Conservation (phyloP, 2,113 vertebrate species). For the Podarcis raffonei region DNA sequence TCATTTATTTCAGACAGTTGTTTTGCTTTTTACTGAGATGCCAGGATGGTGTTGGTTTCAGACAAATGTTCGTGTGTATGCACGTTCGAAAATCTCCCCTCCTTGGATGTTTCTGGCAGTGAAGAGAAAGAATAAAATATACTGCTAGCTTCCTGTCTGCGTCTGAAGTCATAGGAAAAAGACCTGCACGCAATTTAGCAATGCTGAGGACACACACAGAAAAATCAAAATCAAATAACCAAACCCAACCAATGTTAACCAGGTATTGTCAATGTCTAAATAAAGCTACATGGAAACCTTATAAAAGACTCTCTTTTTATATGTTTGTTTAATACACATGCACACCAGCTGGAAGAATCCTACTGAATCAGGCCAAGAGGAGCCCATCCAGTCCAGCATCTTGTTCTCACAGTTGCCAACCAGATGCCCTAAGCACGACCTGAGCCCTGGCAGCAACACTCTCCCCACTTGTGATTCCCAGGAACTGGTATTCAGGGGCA, state of each 20-base stretch:
- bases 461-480: neutral
- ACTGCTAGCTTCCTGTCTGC: constrained; percentile 58
- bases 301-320: constrained; percentile 47
- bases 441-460: too few species aligned
- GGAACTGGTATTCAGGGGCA: neutral
- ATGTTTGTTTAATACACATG: neutral
- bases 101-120: constrained; percentile 50
- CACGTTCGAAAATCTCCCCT: neutral
- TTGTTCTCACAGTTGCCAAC: neutral
- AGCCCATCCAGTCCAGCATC: neutral
- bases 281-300: constrained; percentile 73
- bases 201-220: neutral
- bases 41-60: neutral
- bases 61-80: neutral
- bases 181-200: constrained; percentile 62
- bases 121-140: constrained; percentile 6
- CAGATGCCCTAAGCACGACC: neutral
- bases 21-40: neutral
- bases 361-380: neutral
- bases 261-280: constrained; percentile 73
- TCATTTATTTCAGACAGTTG: neutral
- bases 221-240: neutral
- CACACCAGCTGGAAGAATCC: neutral
- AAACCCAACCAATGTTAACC: constrained; percentile 58
- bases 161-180: constrained; percentile 67